Percentiles rank a stretch among this genome's conserved stretches.
phyloP scores from a whole-genome alignment of 2,113 vertebrate species.

The Ahaetulla prasina region DNA sequence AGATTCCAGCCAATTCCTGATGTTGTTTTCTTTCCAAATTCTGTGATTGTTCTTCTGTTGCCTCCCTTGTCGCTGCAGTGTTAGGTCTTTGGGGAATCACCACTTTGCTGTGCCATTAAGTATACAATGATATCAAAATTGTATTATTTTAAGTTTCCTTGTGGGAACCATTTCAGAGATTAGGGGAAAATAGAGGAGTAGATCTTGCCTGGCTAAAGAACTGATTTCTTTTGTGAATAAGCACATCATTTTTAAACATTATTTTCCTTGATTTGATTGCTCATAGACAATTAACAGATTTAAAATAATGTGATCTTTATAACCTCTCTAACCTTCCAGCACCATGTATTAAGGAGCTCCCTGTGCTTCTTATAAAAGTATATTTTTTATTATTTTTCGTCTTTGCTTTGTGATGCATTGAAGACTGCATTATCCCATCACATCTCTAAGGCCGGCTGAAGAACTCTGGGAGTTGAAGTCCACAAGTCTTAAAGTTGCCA shows the following conservation, averaged over 20 bases:
- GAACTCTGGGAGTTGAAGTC: no score
- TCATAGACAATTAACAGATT: background rate
- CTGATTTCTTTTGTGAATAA: background rate
- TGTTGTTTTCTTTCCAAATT: background rate
- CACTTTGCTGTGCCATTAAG: background rate
- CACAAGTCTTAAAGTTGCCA: no score
- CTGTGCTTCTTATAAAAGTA: background rate
- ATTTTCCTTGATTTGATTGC: background rate
- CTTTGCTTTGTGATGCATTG: background rate
- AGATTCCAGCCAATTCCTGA: background rate
- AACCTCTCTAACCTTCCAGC: background rate
- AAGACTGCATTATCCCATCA: background rate
- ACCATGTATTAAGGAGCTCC: background rate
- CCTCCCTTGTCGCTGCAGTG: background rate
- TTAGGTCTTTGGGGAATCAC: background rate
- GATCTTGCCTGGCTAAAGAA: background rate
- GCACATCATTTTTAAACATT: background rate
- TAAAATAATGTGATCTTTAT: background rate
- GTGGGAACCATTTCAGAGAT: background rate
- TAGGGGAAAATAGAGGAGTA: background rate
- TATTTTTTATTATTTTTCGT: background rate
- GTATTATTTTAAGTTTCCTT: background rate
- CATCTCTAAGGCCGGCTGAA: background rate
- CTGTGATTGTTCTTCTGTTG: background rate
- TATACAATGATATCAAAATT: background rate